Conservation (phyloP, 2,888 invertebrate species). For the Meloe dianella region DNA sequence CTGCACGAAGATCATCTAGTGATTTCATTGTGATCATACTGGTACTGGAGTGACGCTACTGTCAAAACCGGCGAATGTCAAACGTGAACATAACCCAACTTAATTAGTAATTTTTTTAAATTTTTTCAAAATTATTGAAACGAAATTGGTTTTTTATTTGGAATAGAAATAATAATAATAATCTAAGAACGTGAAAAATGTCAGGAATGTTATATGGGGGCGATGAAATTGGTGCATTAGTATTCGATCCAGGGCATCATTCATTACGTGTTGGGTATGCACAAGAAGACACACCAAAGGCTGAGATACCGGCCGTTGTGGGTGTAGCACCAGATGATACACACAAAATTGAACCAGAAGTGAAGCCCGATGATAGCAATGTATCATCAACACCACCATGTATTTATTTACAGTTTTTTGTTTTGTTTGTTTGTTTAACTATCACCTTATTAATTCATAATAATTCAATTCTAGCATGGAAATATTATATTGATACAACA, state of each 20-base stretch:
- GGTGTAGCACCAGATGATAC: conserved; percentile 79
- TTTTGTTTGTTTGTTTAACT: no score
- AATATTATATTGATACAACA: conserved; percentile 92
- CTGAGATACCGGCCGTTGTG: conserved; percentile 93
- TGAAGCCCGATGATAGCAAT: conserved; percentile 71
- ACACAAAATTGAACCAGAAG: conserved; percentile 75
- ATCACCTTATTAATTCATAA: no score
- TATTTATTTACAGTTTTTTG: conserved; percentile 30
- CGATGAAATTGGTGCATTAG: conserved; percentile 98
- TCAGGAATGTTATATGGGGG: conserved; percentile 85
- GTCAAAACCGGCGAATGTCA: conserved; percentile 28
- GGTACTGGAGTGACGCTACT: conserved; percentile 21
- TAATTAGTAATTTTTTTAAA: conserved; percentile 19
- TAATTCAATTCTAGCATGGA: conserved; percentile 58
- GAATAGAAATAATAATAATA: background rate
- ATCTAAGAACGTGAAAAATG: conserved; percentile 44
- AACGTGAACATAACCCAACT: conserved; percentile 24
- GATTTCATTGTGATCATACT: conserved; percentile 10
- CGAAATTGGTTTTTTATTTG: background rate
- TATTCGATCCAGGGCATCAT: conserved; percentile 95
- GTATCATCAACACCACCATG: conserved; percentile 48
- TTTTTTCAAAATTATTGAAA: conserved; percentile 14
- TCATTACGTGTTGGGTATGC: conserved; percentile 92
- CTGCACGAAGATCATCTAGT: background rate
- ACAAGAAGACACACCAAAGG: conserved; percentile 99